Conservation (phyloP, 2,113 vertebrate species). For the Poecile atricapillus region DNA sequence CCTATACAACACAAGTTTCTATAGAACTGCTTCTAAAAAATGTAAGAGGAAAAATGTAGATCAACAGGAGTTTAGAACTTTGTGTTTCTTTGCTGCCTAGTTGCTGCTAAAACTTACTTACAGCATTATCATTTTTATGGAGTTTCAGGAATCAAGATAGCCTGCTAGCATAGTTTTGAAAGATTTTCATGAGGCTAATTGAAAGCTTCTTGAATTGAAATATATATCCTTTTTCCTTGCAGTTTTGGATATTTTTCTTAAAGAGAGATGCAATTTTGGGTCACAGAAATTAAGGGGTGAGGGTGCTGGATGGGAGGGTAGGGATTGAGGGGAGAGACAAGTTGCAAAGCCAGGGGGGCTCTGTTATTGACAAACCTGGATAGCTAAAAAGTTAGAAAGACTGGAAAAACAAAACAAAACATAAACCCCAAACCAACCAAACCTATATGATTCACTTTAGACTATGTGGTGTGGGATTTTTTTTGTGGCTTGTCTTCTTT, state of each 20-base stretch:
- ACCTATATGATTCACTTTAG: not conserved
- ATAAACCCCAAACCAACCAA: not conserved
- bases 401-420: not conserved
- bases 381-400: not conserved
- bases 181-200: not conserved
- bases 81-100: not conserved
- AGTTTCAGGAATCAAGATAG: not conserved
- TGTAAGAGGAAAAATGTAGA: not conserved
- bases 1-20: not conserved
- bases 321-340: fast-evolving
- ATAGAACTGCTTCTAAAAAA: not conserved
- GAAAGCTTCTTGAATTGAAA: not conserved
- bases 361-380: not conserved
- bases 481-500: not conserved
- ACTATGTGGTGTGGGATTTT: not conserved
- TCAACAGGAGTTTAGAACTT: not conserved
- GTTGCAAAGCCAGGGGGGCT: not conserved
- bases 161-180: not conserved
- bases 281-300: not conserved
- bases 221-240: not conserved
- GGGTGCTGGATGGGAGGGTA: not conserved
- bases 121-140: not conserved
- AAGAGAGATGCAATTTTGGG: not conserved
- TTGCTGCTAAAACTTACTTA: not conserved
- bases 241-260: not conserved